Percentiles rank a stretch among this genome's conserved stretches.
phyloP scores from a whole-genome alignment of 2,888 invertebrate species.

The Copidosoma aretas region DNA sequence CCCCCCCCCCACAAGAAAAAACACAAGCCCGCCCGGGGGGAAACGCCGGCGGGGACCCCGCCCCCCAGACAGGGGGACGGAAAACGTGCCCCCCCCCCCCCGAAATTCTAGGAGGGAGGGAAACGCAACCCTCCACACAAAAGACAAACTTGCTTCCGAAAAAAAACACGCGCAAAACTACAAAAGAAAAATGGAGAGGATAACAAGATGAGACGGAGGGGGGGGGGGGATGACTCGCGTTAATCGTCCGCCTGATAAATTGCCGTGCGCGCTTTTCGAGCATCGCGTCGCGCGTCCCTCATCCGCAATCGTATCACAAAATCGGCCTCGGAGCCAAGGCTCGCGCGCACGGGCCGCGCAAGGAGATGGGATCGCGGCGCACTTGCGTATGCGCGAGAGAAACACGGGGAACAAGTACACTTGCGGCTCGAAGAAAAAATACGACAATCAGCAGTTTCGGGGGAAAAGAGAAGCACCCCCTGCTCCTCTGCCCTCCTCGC shows the following conservation, averaged over 20 bases:
- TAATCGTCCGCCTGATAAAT: slow-evolving; percentile 37
- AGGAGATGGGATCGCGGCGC: slow-evolving; percentile 3
- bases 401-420: no score
- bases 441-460: no score
- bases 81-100: no score
- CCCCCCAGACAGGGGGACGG: no score
- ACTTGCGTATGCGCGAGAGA: neutral
- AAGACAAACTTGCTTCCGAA: no score
- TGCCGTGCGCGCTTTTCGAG: slow-evolving; percentile 3
- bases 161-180: neutral
- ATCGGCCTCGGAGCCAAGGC: slow-evolving; percentile 23
- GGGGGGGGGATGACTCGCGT: slow-evolving; percentile 10
- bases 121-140: no score
- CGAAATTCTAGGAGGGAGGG: no score
- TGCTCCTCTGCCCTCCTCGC: no score
- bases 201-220: neutral
- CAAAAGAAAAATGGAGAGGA: neutral
- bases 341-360: neutral
- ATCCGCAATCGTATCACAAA: slow-evolving; percentile 37
- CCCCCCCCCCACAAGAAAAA: neutral
- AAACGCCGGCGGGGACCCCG: no score
- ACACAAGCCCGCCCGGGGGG: no score
- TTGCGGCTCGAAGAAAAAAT: no score
- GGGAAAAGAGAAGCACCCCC: no score
- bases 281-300: slow-evolving; percentile 19